Evolutionary conservation across 1,140 invertebrate genomes (phyloP).

Genomic region (Oryctes rhinoceros): DNA sequence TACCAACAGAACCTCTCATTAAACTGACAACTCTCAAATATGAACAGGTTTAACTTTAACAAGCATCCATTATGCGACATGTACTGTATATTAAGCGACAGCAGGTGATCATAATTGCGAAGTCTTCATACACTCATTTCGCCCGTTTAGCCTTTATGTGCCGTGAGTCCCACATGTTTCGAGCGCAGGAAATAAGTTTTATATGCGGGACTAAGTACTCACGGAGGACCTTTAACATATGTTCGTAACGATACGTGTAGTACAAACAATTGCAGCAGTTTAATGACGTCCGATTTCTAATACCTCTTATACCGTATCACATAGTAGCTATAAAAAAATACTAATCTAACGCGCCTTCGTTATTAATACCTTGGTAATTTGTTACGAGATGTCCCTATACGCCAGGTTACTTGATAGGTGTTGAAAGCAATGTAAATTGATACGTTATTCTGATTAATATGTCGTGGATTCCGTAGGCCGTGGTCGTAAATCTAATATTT

Average conservation of each 20-base stretch:
- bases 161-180: background rate
- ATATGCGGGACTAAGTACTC: background rate
- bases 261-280: too few species aligned
- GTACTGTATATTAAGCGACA: slow-evolving; percentile 18
- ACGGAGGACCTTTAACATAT: background rate
- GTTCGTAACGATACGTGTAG: too few species aligned
- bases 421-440: background rate
- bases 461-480: background rate
- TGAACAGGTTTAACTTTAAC: slow-evolving; percentile 30
- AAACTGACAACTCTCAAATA: slow-evolving; percentile 33
- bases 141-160: background rate
- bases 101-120: slow-evolving; percentile 31
- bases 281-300: too few species aligned
- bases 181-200: background rate
- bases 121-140: slow-evolving; percentile 15
- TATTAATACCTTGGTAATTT: background rate
- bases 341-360: background rate
- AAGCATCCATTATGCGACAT: slow-evolving; percentile 20
- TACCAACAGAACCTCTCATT: slow-evolving; percentile 22
- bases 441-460: background rate
- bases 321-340: too few species aligned
- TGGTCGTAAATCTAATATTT: too few species aligned
- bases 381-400: background rate
- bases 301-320: too few species aligned
- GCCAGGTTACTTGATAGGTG: background rate